Evolutionary conservation across 1,140 invertebrate species (phyloP).

Genomic region (Tetranychus cinnabarinus): DNA sequence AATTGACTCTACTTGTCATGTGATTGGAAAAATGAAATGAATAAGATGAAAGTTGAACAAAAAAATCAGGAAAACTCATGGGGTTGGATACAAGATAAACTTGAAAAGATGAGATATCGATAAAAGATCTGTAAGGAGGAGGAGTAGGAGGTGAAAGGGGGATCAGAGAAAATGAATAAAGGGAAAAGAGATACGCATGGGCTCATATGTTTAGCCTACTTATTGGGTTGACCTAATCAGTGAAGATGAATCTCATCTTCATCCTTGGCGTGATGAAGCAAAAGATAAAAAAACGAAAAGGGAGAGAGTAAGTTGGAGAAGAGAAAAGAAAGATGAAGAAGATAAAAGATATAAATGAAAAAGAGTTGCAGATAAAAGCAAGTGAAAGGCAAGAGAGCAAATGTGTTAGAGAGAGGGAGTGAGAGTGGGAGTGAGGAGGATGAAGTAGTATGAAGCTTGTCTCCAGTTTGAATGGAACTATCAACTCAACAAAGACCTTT

Average conservation of each 20-base stretch:
- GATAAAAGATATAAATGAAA: not conserved
- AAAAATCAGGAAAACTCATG: no score
- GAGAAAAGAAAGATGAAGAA: not conserved
- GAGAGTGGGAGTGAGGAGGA: no score
- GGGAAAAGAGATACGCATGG: not conserved
- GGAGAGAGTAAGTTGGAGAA: not conserved
- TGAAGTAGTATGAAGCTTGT: no score
- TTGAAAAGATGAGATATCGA: not conserved
- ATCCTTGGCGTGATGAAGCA: not conserved
- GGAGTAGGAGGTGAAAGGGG: not conserved
- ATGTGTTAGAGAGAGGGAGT: no score
- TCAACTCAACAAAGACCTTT: no score
- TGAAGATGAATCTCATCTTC: not conserved
- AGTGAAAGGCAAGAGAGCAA: not conserved
- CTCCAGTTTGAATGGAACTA: no score
- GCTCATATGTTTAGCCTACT: not conserved
- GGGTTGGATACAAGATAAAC: not conserved
- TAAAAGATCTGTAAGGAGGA: not conserved
- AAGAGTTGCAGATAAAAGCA: not conserved
- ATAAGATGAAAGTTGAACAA: no score
- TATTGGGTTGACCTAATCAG: not conserved
- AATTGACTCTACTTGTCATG: no score
- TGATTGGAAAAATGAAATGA: no score
- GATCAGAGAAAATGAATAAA: not conserved
- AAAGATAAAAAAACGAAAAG: not conserved